phyloP scores from a whole-genome alignment of 1,140 invertebrate species.

The Heliconius nattereri region DNA sequence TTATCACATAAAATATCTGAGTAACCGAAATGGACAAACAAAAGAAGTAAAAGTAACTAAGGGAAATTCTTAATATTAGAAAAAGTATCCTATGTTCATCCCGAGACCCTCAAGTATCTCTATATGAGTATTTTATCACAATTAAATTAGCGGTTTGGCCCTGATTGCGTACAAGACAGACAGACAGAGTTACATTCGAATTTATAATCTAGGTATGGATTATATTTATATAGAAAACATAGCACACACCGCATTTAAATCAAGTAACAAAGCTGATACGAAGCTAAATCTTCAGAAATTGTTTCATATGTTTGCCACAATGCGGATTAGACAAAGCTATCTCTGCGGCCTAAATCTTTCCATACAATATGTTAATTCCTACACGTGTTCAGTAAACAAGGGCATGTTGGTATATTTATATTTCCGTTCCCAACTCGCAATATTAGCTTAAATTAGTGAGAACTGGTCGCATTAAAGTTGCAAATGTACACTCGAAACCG shows the following conservation, averaged over 20 bases:
- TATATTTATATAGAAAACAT: neutral
- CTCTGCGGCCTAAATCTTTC: slow-evolving; percentile 37
- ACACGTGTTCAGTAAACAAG: slow-evolving; percentile 35
- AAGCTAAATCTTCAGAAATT: slow-evolving; percentile 11
- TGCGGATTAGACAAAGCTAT: slow-evolving; percentile 32
- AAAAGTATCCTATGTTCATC: too few relatives aligned
- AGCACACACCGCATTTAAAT: slow-evolving; percentile 4
- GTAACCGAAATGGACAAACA: too few relatives aligned
- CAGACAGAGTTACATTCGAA: too few relatives aligned
- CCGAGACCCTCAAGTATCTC: too few relatives aligned
- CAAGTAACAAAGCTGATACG: slow-evolving; percentile 6
- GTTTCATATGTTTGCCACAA: slow-evolving; percentile 16
- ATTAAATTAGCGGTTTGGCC: too few relatives aligned
- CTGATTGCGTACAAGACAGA: too few relatives aligned
- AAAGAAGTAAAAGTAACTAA: too few relatives aligned
- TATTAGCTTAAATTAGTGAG: slow-evolving; percentile 31
- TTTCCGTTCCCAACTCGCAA: slow-evolving; percentile 16
- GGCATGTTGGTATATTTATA: slow-evolving; percentile 26
- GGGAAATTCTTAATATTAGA: too few relatives aligned
- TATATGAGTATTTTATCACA: too few relatives aligned
- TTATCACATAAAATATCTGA: too few relatives aligned
- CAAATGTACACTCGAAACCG: slow-evolving; percentile 24
- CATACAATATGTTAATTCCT: slow-evolving; percentile 37
- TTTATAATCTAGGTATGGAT: too few relatives aligned
- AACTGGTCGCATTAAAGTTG: slow-evolving; percentile 13